Evolutionary conservation across 2,888 invertebrate species (phyloP).

Genomic region (Ctena decussata): DNA sequence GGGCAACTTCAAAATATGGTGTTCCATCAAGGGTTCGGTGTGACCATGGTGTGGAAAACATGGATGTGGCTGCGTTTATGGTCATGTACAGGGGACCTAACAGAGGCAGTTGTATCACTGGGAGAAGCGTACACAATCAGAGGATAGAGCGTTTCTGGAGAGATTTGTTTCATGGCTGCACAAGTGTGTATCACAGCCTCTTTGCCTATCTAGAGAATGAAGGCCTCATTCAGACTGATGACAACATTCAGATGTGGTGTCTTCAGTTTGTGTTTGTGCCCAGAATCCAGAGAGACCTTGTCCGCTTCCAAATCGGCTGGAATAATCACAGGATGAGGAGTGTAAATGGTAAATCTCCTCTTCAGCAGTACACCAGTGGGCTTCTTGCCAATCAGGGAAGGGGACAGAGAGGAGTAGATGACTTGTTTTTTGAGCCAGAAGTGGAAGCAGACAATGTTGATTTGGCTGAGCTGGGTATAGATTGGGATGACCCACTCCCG

Average conservation of each 20-base stretch:
- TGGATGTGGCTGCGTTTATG: slow-evolving; percentile 48
- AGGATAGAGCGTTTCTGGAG: slow-evolving; percentile 32
- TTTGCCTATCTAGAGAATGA: slow-evolving; percentile 13
- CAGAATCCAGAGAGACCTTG: background rate
- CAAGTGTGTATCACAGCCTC: background rate
- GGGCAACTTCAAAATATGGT: slow-evolving; percentile 45
- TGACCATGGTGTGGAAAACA: slow-evolving; percentile 65
- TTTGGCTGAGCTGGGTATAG: background rate
- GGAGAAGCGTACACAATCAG: slow-evolving; percentile 63
- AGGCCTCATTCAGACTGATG: background rate
- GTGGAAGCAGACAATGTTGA: background rate
- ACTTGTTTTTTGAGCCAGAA: slow-evolving; percentile 7
- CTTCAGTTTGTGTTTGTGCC: background rate
- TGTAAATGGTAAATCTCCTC: slow-evolving; percentile 6
- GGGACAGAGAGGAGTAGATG: slow-evolving; percentile 31
- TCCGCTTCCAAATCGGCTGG: background rate
- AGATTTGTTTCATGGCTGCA: slow-evolving; percentile 8
- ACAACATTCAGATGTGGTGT: background rate
- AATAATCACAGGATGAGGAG: slow-evolving; percentile 15
- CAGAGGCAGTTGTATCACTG: slow-evolving; percentile 55
- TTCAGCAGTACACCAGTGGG: slow-evolving; percentile 18
- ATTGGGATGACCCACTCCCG: slow-evolving; percentile 7
- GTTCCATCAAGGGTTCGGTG: slow-evolving; percentile 57
- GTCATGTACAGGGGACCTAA: slow-evolving; percentile 37
- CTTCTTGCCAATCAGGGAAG: background rate